These are phyloP conservation scores for Muscicapa comitata DNA, from an alignment of 2,797 vertebrate genomes.

Conservation along the genomic window DNA sequence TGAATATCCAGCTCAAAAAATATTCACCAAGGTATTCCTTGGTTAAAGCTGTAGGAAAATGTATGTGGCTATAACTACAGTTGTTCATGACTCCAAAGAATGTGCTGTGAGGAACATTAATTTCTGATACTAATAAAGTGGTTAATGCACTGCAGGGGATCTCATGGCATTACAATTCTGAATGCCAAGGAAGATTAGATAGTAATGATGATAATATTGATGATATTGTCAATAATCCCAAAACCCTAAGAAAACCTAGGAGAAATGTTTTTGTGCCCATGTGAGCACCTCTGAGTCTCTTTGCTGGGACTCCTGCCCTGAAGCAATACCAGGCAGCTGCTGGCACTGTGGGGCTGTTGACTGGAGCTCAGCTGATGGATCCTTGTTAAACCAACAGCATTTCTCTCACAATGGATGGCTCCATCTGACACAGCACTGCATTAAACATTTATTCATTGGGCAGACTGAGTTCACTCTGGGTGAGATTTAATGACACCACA, in stretches of 20 bases:
- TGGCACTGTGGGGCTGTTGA: not conserved
- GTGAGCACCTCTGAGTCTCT: not conserved
- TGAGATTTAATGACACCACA: slow-evolving; percentile 13
- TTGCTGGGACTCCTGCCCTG: not conserved
- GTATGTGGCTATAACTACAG: not conserved
- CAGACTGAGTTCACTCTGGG: not conserved
- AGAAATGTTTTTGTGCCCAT: not conserved
- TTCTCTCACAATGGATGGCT: slow-evolving; percentile 6
- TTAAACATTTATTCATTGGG: slow-evolving; percentile 42
- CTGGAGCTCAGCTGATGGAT: not conserved
- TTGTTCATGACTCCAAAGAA: not conserved
- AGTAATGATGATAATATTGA: not conserved
- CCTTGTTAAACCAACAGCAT: not conserved
- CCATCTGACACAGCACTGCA: not conserved
- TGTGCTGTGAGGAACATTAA: not conserved
- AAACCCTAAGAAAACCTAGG: not conserved
- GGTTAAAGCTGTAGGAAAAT: not conserved
- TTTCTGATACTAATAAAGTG: not conserved
- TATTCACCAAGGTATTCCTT: not conserved
- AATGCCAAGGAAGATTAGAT: not conserved
- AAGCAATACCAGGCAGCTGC: not conserved
- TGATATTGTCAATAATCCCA: not conserved
- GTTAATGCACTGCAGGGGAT: not conserved
- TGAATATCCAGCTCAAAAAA: not conserved
- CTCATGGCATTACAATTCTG: not conserved